Base-by-base conservation (phyloP, 1,140 invertebrate species). In the Drosophila insularis region DNA sequence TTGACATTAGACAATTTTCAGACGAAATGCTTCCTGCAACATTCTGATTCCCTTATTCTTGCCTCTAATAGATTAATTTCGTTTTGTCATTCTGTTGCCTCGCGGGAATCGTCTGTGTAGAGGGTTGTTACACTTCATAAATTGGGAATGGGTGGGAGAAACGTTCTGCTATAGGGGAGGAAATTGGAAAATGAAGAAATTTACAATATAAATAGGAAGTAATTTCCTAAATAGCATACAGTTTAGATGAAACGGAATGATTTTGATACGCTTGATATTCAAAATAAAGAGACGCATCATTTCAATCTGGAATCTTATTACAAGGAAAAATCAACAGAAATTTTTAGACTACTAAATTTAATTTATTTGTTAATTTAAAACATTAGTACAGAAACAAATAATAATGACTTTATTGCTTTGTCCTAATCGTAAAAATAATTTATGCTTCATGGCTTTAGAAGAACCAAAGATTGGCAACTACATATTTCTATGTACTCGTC, bases 61-160 rank as follows among this genome's bases (percentile, higher is more conserved):
- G 14, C 55, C 71, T 73, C 84, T 87, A 86, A 86, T 82, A 86
- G 82, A 86, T 86, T 86, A 82, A 87, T 78, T 87, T 87, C 84
- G 71, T 82, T 87, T 79, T 85, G 81, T 85, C 74, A 77, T 80
- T 84, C 23, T 72, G 77, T 72, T 67, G 66, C 66, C 80, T 60
- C 53, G 56, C 50, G 78, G 61, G 37, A 17, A 60, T 14, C 23
- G 50, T 19, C n/a, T 4, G 50, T 6, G 21, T 2, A 43, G 67
- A 21, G 68, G 43, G 7, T 37, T 35, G 55, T 58, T 19, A 58
- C 68, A 64, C 35, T 65, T 81, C 79, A 81, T 87, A 86, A 87
- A 74, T 68, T 68, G 35, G 53, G 10, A 50, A 39, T 50, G 65
- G 50, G 46, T 8, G 13, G 71, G 21, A 68, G 54, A 43, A 54